phyloP scores from a whole-genome alignment of 23 tunicate species.

The Diplosoma virens region DNA sequence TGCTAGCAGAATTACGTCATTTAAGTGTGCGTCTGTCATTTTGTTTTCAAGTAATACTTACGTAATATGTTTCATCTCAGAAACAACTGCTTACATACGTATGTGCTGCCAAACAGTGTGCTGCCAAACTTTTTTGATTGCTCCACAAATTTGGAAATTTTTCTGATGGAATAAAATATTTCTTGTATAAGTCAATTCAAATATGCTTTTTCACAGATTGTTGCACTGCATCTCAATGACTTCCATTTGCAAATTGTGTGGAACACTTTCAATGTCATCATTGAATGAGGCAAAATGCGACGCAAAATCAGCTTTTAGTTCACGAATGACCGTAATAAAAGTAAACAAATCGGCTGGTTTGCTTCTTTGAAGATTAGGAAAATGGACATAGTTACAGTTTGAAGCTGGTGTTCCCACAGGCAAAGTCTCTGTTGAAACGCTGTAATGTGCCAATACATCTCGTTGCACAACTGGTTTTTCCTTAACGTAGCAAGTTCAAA shows the following conservation, averaged over 20 bases:
- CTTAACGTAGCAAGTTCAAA: neutral
- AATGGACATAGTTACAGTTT: neutral
- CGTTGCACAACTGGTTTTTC: neutral
- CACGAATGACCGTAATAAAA: neutral
- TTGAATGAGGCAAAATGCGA: neutral
- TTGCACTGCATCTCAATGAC: neutral
- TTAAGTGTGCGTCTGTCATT: too few relatives aligned
- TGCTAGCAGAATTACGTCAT: too few relatives aligned
- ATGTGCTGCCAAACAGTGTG: too few relatives aligned
- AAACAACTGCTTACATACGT: neutral
- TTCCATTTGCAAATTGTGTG: neutral
- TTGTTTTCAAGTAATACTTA: too few relatives aligned
- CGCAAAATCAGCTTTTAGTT: neutral
- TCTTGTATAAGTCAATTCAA: neutral
- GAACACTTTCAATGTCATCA: neutral
- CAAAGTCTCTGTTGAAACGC: neutral
- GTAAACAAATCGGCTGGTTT: too few relatives aligned
- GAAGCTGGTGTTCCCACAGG: neutral
- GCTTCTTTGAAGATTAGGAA: too few relatives aligned
- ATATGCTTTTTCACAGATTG: neutral
- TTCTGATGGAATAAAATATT: neutral
- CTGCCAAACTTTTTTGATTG: neutral
- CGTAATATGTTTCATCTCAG: too few relatives aligned
- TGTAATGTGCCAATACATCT: neutral
- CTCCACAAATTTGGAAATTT: neutral